Evolutionary conservation across 1,140 invertebrate genomes (phyloP).

Genomic region (Temnothorax curvispinosus): DNA sequence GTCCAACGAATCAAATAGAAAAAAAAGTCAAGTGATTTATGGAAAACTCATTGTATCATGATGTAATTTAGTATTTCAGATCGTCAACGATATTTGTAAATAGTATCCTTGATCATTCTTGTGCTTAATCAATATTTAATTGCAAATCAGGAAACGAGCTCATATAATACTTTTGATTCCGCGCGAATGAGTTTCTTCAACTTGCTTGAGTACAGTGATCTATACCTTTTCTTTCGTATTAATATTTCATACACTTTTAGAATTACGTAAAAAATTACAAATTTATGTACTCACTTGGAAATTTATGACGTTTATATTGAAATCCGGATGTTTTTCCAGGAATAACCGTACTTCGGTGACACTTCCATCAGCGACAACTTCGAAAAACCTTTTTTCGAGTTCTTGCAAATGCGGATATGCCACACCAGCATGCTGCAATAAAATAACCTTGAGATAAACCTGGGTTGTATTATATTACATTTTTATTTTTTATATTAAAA

Average conservation of each 20-base stretch:
- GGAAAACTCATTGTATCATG: not conserved
- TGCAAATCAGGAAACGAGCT: not conserved
- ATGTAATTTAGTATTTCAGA: constrained; percentile 27
- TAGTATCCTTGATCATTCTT: not conserved
- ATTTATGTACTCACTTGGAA: constrained; percentile 82
- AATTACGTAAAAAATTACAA: not conserved
- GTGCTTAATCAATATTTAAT: not conserved
- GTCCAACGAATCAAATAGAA: constrained; percentile 14
- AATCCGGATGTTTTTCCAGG: constrained; percentile 78
- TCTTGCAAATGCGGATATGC: constrained; percentile 83
- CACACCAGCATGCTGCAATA: constrained; percentile 76
- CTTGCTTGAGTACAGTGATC: not conserved
- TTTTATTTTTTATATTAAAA: not conserved
- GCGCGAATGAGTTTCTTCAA: not conserved
- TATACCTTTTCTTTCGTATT: not conserved
- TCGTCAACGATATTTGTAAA: constrained; percentile 3
- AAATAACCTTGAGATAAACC: not conserved
- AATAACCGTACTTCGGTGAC: constrained; percentile 81
- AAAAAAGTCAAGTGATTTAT: not conserved
- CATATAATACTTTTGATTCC: not conserved
- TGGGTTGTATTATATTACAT: not conserved
- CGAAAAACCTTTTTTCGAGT: constrained; percentile 85
- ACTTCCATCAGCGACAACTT: constrained; percentile 81
- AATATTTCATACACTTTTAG: not conserved
- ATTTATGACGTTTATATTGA: constrained; percentile 86